Conservation (phyloP, 2,113 vertebrate species). For the Hiodon alosoides region DNA sequence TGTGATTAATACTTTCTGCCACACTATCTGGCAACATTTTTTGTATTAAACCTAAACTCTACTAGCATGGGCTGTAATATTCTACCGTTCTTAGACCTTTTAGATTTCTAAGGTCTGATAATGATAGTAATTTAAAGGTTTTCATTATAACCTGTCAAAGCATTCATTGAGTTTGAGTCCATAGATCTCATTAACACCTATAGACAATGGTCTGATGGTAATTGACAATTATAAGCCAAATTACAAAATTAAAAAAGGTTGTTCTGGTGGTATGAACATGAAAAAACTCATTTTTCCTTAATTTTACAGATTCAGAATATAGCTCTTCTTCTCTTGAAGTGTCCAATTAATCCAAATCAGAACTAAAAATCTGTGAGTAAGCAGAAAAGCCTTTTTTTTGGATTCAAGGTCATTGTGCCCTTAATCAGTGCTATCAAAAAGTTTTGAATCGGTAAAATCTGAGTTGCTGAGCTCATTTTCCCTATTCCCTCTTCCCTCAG, state of each 20-base stretch:
- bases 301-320: not conserved
- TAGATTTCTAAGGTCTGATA: too few relatives aligned
- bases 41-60: too few relatives aligned
- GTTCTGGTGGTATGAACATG: not conserved
- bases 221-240: slow-evolving; percentile 4
- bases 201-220: not conserved
- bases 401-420: slow-evolving; percentile 9
- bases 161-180: not conserved
- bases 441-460: not conserved
- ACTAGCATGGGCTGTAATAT: too few relatives aligned
- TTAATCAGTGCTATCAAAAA: slow-evolving; percentile 3
- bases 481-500: not conserved
- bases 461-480: not conserved
- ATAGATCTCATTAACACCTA: not conserved
- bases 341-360: not conserved
- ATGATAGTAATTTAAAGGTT: not conserved
- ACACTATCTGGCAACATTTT: too few relatives aligned
- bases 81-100: too few relatives aligned
- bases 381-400: not conserved
- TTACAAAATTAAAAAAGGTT: not conserved
- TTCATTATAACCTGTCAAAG: not conserved
- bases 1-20: too few relatives aligned
- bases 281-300: not conserved
- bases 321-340: not conserved
- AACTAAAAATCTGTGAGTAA: not conserved